A percentile compares a stretch with the other conserved stretches of the same genome.
Conservation (phyloP, 2,797 vertebrate species). For the Gymnothorax reevesii region DNA sequence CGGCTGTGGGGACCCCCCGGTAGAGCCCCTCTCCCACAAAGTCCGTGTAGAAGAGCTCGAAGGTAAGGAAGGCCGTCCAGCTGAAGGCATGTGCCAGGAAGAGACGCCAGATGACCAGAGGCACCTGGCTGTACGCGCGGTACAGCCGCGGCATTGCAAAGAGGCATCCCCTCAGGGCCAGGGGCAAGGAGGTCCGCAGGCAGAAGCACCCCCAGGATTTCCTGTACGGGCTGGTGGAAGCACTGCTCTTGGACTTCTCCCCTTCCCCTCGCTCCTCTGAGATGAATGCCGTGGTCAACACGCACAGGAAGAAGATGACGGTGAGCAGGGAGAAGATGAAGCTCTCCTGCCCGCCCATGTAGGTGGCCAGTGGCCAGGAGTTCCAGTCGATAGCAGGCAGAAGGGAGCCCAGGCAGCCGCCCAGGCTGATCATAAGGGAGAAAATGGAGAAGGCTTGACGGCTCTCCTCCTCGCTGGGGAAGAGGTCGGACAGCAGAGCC, state of each 20-base stretch:
- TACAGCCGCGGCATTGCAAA: slow-evolving; percentile 66
- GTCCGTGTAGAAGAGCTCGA: slow-evolving; percentile 85
- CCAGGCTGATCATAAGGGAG: slow-evolving; percentile 83
- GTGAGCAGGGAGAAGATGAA: slow-evolving; percentile 79
- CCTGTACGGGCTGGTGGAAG: slow-evolving; percentile 32
- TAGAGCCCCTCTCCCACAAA: slow-evolving; percentile 86
- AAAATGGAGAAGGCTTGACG: slow-evolving; percentile 80
- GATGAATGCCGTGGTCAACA: slow-evolving; percentile 76
- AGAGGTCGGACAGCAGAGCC: slow-evolving; percentile 82
- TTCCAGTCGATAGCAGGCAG: slow-evolving; percentile 81
- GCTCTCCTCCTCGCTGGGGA: slow-evolving; percentile 77
- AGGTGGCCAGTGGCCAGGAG: slow-evolving; percentile 63
- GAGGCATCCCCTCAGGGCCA: slow-evolving; percentile 51
- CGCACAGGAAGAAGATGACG: slow-evolving; percentile 74
- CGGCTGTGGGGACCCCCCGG: slow-evolving; percentile 74
- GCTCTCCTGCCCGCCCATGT: slow-evolving; percentile 76
- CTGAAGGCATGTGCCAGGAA: slow-evolving; percentile 82
- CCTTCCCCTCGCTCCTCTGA: slow-evolving; percentile 58
- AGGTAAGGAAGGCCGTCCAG: slow-evolving; percentile 86
- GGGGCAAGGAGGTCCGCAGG: slow-evolving; percentile 46
- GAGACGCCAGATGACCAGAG: slow-evolving; percentile 73
- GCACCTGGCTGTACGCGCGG: slow-evolving; percentile 71
- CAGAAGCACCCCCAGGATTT: background rate
- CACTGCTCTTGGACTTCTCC: slow-evolving; percentile 11
- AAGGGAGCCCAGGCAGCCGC: slow-evolving; percentile 84